Conservation (phyloP, 2,113 vertebrate species). For the Mobula hypostoma region DNA sequence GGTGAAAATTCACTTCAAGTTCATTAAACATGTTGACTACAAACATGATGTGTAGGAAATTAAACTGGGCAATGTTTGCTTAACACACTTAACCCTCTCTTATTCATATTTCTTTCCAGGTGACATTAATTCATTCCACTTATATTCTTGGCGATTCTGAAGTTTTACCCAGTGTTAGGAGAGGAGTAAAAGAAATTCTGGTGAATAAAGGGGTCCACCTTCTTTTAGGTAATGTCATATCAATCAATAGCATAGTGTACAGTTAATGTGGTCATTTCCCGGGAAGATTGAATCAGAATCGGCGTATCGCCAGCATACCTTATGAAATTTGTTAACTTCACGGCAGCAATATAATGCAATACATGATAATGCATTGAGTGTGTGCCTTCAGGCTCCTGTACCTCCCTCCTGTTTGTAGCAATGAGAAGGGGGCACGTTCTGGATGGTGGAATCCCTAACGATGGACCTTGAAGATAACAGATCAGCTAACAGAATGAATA, state of each 20-base stretch:
- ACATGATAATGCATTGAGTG: too few species aligned
- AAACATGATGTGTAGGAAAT: background rate
- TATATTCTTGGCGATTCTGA: conserved; percentile 61
- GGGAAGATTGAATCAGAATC: background rate
- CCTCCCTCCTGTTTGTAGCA: too few species aligned
- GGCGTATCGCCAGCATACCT: too few species aligned
- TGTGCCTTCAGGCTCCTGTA: too few species aligned
- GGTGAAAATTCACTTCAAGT: background rate
- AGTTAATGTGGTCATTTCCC: background rate
- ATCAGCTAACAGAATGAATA: background rate
- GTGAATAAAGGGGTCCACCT: conserved; percentile 75
- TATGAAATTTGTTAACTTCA: too few species aligned
- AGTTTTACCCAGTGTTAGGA: conserved; percentile 66
- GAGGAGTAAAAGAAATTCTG: conserved; percentile 71
- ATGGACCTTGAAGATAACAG: too few species aligned
- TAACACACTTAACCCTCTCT: background rate
- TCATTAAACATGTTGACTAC: background rate
- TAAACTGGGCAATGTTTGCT: background rate
- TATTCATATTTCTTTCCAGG: conserved; percentile 52
- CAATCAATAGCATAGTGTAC: background rate
- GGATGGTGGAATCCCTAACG: too few species aligned
- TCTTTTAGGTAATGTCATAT: conserved; percentile 58
- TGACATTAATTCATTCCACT: conserved; percentile 75
- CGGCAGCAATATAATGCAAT: too few species aligned
- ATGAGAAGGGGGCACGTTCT: too few species aligned